Conservation (phyloP, 2,888 invertebrate species). For the Cacoxenus indagator region DNA sequence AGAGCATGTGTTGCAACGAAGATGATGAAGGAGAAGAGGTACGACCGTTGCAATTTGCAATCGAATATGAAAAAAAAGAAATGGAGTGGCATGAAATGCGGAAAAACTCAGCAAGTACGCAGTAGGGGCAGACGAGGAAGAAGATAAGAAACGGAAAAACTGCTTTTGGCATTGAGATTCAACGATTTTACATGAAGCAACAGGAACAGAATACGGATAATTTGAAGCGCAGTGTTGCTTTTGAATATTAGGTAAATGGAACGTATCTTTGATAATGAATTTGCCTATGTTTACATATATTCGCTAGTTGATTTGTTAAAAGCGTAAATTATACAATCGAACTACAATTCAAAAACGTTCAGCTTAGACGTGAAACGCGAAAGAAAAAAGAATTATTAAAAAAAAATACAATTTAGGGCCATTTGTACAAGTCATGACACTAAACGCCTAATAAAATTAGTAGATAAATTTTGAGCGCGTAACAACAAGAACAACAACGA, state of each 20-base stretch:
- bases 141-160: neutral
- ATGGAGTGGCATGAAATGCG: neutral
- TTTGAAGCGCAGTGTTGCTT: too few relatives aligned
- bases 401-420: neutral
- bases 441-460: neutral
- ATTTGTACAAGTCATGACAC: neutral
- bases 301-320: too few relatives aligned
- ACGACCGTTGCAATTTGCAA: neutral
- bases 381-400: neutral
- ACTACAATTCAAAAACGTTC: too few relatives aligned
- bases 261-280: too few relatives aligned
- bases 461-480: neutral
- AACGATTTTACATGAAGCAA: neutral
- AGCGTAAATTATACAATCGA: too few relatives aligned
- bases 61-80: neutral
- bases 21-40: neutral
- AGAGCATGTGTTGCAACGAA: neutral
- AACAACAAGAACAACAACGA: neutral
- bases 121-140: neutral
- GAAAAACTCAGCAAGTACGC: too few relatives aligned
- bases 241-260: too few relatives aligned
- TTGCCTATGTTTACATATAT: too few relatives aligned
- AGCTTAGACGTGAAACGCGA: too few relatives aligned
- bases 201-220: neutral
- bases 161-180: neutral